These are phyloP conservation scores for Heterocephalus glaber DNA, from an alignment of 2,113 vertebrate species.

Conservation along the genomic window DNA sequence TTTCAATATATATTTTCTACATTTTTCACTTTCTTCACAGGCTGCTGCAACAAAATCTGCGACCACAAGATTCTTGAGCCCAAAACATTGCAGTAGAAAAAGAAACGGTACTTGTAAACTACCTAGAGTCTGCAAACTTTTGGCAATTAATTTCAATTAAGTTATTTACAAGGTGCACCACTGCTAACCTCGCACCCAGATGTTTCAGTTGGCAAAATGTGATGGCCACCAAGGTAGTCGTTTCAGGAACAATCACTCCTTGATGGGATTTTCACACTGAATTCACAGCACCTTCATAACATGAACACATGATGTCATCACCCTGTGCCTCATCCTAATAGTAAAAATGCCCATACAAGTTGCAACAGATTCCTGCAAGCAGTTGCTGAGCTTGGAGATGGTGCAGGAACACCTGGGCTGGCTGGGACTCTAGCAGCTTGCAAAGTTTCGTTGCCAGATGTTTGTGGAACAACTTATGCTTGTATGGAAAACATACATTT, in stretches of 20 bases:
- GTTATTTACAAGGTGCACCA: constrained; percentile 75
- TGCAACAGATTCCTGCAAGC: constrained; percentile 72
- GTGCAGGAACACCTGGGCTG: constrained; percentile 61
- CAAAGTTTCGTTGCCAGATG: constrained; percentile 66
- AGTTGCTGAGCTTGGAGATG: constrained; percentile 48
- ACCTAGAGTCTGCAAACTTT: constrained; percentile 55
- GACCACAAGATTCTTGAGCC: constrained; percentile 40
- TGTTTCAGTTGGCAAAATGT: constrained; percentile 76
- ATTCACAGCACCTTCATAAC: constrained; percentile 57
- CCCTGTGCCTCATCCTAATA: constrained; percentile 60
- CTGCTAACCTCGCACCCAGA: constrained; percentile 68
- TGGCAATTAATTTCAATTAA: constrained; percentile 76
- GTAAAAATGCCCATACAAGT: constrained; percentile 70
- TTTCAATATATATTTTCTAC: not conserved
- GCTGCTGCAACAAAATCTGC: not conserved
- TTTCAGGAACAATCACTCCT: constrained; percentile 72
- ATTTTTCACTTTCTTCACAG: not conserved
- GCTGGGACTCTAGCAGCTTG: constrained; percentile 51
- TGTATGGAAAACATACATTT: constrained; percentile 68
- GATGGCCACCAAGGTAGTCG: constrained; percentile 62
- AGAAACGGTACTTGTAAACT: constrained; percentile 29
- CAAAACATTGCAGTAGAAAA: constrained; percentile 33
- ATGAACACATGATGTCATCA: constrained; percentile 59
- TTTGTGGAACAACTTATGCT: constrained; percentile 76
- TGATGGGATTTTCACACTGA: constrained; percentile 63